A percentile compares a stretch with the other conserved stretches of the same genome.
These are phyloP conservation scores for Elysia crispata DNA, from an alignment of 2,888 invertebrate species.

Conservation along the genomic window DNA sequence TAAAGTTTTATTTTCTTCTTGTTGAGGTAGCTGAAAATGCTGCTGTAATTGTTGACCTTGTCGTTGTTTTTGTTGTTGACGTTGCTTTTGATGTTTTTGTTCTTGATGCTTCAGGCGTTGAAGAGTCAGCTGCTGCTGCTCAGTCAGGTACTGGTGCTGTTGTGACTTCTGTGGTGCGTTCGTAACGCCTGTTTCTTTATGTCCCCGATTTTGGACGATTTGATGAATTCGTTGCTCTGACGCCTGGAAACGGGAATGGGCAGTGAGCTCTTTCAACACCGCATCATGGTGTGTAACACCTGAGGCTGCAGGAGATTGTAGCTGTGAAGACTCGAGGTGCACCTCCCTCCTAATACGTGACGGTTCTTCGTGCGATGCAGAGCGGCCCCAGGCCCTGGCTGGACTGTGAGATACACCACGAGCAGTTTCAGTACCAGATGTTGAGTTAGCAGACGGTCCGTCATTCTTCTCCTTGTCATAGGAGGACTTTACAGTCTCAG, in stretches of 20 bases:
- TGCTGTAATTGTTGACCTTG: slow-evolving; percentile 35
- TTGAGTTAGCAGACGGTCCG: not conserved
- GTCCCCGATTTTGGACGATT: slow-evolving; percentile 53
- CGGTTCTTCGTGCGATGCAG: slow-evolving; percentile 33
- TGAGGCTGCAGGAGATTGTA: too few species aligned
- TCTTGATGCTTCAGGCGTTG: slow-evolving; percentile 52
- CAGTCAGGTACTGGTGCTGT: slow-evolving; percentile 54
- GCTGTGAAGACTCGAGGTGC: not conserved
- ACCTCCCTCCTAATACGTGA: not conserved
- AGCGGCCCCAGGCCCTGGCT: not conserved
- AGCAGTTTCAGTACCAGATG: not conserved
- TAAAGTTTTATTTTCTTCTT: too few species aligned
- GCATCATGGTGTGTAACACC: not conserved
- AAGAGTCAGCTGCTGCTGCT: slow-evolving; percentile 43
- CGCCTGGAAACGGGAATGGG: slow-evolving; percentile 37
- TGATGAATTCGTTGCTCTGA: slow-evolving; percentile 49
- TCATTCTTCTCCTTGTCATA: not conserved
- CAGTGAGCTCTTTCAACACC: slow-evolving; percentile 15
- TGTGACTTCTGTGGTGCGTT: slow-evolving; percentile 53
- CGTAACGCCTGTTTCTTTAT: slow-evolving; percentile 31
- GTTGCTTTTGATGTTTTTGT: slow-evolving; percentile 33
- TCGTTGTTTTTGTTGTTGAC: slow-evolving; percentile 26
- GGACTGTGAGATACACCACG: too few species aligned
- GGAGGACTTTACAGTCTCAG: not conserved
- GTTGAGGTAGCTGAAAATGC: slow-evolving; percentile 21